Percentiles rank a stretch among this genome's conserved stretches.
Conservation (phyloP, 2,113 vertebrate genomes). For the Elachura formosa region DNA sequence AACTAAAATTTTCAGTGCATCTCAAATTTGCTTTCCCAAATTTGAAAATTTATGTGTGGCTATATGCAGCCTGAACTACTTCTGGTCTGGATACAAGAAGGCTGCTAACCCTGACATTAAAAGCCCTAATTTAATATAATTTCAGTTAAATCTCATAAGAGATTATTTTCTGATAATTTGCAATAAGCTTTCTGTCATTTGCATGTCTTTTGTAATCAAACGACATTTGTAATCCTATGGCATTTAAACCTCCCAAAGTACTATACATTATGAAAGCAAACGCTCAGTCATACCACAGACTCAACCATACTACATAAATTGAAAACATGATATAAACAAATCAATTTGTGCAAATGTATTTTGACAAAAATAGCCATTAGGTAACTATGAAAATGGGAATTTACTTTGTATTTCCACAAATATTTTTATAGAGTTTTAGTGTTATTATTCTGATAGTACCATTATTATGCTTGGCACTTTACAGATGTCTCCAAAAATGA, state of each 20-base stretch:
- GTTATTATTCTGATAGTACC: not conserved
- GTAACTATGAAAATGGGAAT: not conserved
- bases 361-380: not conserved
- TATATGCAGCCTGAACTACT: not conserved
- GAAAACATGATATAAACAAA: not conserved
- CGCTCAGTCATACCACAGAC: not conserved
- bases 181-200: not conserved
- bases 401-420: not conserved
- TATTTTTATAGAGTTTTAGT: not conserved
- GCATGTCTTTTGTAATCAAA: not conserved
- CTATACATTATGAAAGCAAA: not conserved
- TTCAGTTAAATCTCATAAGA: not conserved
- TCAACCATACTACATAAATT: not conserved
- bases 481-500: conserved; percentile 47
- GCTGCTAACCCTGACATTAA: not conserved
- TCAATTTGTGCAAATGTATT: not conserved
- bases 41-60: not conserved
- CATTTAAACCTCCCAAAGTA: not conserved
- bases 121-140: not conserved
- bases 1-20: not conserved
- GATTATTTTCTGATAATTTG: not conserved
- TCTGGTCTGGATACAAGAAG: not conserved
- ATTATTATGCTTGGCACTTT: conserved; percentile 10
- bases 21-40: not conserved
- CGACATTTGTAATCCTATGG: too few species aligned